Conservation (phyloP, 1,140 invertebrate genomes). For the Hesperophylax magnus region DNA sequence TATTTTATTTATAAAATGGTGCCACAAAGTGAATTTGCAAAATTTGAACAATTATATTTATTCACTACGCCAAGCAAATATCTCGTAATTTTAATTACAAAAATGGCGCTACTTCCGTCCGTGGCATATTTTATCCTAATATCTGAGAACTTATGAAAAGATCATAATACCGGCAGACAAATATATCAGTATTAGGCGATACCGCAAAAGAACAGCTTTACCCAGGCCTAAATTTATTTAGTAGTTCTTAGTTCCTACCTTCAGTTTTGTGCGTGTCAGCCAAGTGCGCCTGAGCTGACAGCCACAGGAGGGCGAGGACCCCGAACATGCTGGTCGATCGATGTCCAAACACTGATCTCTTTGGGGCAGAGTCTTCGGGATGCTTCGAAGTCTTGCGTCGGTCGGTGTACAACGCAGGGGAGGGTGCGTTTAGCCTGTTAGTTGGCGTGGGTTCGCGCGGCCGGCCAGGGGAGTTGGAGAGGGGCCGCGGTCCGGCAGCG, state of each 20-base stretch:
- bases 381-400: background rate
- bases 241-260: conserved; percentile 32
- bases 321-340: conserved; percentile 13
- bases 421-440: background rate
- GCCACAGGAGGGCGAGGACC: background rate
- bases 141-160: no score
- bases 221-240: no score
- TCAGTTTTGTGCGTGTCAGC: conserved; percentile 48
- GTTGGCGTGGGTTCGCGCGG: background rate
- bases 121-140: no score
- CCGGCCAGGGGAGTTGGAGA: conserved; percentile 14
- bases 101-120: no score
- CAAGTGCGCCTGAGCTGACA: conserved; percentile 44
- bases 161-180: no score
- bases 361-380: background rate
- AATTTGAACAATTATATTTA: no score
- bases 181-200: no score
- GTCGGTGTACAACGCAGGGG: background rate
- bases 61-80: no score
- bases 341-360: background rate
- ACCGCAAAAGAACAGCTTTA: no score
- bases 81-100: no score
- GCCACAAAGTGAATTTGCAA: no score
- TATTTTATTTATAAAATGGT: no score
- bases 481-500: conserved; percentile 3